A percentile compares a stretch with the other conserved stretches of the same genome.
Evolutionary conservation across 2,797 vertebrate genomes (phyloP).

Genomic region (Lophius americanus): DNA sequence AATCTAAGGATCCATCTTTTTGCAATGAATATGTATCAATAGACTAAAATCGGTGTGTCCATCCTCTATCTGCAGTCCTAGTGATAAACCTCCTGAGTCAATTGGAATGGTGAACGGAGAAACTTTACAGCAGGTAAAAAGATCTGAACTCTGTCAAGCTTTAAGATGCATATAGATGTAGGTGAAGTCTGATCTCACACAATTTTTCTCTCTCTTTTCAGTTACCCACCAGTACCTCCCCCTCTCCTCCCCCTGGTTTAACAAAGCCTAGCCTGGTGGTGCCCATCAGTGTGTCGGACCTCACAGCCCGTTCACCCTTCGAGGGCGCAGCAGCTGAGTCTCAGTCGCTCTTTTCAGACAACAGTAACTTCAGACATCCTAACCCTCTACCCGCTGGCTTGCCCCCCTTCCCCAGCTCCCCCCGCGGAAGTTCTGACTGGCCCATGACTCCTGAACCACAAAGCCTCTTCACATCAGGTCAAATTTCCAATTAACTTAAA

Average conservation of each 20-base stretch:
- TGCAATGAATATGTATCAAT: not conserved
- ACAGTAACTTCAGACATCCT: conserved; percentile 95
- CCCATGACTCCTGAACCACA: conserved; percentile 98
- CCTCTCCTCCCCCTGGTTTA: conserved; percentile 95
- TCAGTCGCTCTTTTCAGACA: conserved; percentile 98
- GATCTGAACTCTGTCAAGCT: not conserved
- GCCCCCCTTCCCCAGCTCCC: conserved; percentile 90
- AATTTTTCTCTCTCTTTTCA: conserved; percentile 47
- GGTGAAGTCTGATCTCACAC: conserved; percentile 35
- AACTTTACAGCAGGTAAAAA: conserved; percentile 92
- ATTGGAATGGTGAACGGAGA: conserved; percentile 96
- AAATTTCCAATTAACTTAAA: not conserved
- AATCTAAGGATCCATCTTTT: not conserved
- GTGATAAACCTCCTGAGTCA: conserved; percentile 94
- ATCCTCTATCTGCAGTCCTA: conserved; percentile 82
- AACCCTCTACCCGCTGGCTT: conserved; percentile 96
- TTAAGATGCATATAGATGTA: not conserved
- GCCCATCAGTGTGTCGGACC: conserved; percentile 92
- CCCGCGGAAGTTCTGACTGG: conserved; percentile 91
- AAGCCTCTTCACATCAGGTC: conserved; percentile 98
- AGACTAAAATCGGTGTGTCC: not conserved
- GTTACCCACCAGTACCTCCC: conserved; percentile 93
- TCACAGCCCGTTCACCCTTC: conserved; percentile 93
- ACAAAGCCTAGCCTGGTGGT: conserved; percentile 91
- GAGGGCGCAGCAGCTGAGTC: conserved; percentile 95